Conservation (phyloP, 64 coral and sea anemone species). For the Pocillopora damicornis region DNA sequence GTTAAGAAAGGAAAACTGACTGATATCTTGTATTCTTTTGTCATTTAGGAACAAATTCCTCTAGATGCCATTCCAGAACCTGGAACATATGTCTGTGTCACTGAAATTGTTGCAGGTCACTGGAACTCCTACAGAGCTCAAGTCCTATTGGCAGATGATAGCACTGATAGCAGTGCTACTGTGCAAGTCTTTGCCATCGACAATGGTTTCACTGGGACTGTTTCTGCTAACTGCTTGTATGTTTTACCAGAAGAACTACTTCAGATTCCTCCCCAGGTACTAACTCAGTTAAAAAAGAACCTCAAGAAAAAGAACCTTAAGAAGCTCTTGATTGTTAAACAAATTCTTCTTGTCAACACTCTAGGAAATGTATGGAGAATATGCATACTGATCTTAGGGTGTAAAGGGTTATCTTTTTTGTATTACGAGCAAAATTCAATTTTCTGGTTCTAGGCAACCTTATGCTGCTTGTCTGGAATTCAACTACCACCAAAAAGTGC, state of each 20-base stretch:
- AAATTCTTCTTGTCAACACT: too few relatives aligned
- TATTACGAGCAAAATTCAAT: neutral
- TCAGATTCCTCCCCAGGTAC: slow-evolving; percentile 69
- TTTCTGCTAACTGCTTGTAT: slow-evolving; percentile 29
- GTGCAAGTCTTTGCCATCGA: slow-evolving; percentile 89
- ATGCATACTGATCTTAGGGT: too few relatives aligned
- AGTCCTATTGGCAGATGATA: slow-evolving; percentile 44
- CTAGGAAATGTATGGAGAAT: too few relatives aligned
- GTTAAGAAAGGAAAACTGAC: neutral
- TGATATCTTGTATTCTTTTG: neutral
- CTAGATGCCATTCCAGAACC: slow-evolving; percentile 39
- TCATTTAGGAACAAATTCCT: slow-evolving; percentile 27
- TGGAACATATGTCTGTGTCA: slow-evolving; percentile 65
- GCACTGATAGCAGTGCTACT: neutral
- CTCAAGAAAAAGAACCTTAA: too few relatives aligned
- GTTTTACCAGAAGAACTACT: slow-evolving; percentile 41
- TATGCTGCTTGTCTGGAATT: slow-evolving; percentile 78
- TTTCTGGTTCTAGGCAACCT: slow-evolving; percentile 32
- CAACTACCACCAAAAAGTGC: slow-evolving; percentile 59
- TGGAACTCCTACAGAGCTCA: slow-evolving; percentile 58
- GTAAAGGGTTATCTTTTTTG: too few relatives aligned
- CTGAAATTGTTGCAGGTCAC: slow-evolving; percentile 63
- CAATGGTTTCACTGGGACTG: slow-evolving; percentile 62
- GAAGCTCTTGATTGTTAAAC: too few relatives aligned
- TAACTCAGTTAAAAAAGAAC: neutral